Base-by-base conservation (phyloP, 1,140 invertebrate species). In the Caenorhabditis briggsae region DNA sequence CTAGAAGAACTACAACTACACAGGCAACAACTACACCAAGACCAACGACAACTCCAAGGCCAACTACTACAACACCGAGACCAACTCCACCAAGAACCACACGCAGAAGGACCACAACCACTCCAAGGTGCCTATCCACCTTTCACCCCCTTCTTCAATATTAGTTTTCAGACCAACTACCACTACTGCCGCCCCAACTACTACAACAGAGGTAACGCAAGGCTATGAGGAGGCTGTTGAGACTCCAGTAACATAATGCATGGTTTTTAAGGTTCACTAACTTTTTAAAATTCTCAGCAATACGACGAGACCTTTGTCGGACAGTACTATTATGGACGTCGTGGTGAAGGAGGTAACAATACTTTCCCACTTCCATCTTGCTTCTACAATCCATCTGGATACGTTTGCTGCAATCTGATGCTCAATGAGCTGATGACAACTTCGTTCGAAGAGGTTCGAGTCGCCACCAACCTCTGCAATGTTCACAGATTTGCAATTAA, bases 371-470 rank as follows among this genome's bases (percentile, higher is more conserved):
- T 88, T 33, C 87, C 87, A 43, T 88, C 88, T 56, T 88, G 87
- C 82, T 88, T 88, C 84, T 82, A 88, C 87, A 88, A 88, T 78
- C 87, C 87, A 33, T 82, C 87, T 70, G 87, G 87, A 5, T 88
- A 88, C 46, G 87, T 88, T 2, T 88, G 87, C 64, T 88, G 87
- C 82, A 88, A 88, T 78, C 82, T 83, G 2, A n/a, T 59, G 50
- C 82, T 88, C 46, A 88, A 88, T 85, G 87, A 88, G 74, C 88
- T 88, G 50, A 85, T 88, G 46, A 82, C 88, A 16, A 88, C 87
- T 43, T 88, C 84, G 18, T 88, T 78, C 55, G 84, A 86, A 56
- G 55, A 61, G 58, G 46, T 83, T 5, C 58, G 58, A 41, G 55
- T 58, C 5, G 59, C 46, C 8, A 84, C 83, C 33, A 84, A 61